Conservation (phyloP, 2,113 vertebrate genomes). For the Aramus guarauna region DNA sequence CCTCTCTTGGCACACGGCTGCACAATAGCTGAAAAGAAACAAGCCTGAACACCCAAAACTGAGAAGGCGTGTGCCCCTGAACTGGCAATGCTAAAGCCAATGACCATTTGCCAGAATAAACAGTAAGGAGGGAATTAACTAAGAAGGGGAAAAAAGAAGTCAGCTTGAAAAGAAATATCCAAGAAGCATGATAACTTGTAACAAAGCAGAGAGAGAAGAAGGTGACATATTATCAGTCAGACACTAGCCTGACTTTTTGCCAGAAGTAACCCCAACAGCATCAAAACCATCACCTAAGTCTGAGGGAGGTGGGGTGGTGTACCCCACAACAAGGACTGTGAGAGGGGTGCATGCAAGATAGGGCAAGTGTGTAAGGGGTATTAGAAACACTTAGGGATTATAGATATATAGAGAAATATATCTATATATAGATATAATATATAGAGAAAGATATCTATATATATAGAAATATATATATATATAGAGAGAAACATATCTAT, state of each 20-base stretch:
- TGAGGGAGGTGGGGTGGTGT: too few species aligned
- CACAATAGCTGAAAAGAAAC: background rate
- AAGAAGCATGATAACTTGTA: background rate
- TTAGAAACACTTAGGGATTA: background rate
- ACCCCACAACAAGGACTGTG: fast-evolving
- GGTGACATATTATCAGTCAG: background rate
- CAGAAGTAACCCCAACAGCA: background rate
- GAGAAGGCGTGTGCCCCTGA: fast-evolving
- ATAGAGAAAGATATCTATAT: too few species aligned
- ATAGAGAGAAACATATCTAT: too few species aligned
- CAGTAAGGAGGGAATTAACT: background rate
- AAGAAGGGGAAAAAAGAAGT: background rate
- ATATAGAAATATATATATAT: too few species aligned
- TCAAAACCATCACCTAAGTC: background rate
- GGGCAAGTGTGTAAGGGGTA: fast-evolving
- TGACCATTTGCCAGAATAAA: background rate
- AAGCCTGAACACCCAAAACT: background rate
- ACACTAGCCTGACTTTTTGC: background rate
- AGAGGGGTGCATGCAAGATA: background rate
- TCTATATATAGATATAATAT: too few species aligned
- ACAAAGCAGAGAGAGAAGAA: background rate
- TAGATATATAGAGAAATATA: too few species aligned
- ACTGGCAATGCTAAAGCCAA: background rate
- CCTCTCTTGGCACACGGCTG: background rate
- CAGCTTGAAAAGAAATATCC: background rate